Base-by-base conservation (phyloP, 1,140 invertebrate genomes). In the Octopus sinensis region DNA sequence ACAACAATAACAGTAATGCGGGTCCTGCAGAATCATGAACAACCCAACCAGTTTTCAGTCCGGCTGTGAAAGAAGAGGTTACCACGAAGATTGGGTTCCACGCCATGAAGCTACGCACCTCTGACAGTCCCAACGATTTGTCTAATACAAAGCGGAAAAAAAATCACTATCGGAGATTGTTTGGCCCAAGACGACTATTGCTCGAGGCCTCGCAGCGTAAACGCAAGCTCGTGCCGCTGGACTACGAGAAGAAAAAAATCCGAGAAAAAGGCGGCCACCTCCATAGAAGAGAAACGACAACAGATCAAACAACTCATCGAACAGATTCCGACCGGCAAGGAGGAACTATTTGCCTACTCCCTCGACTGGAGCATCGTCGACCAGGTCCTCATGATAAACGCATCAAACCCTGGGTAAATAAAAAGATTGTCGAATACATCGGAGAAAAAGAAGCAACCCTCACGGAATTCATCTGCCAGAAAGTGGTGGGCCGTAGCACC, bases 391-490 rank as follows among this genome's bases (percentile, higher is more conserved):
- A 98, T 99, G 96, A 99, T 90, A 96, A 96, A 89, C 94, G 97
- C 89, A 98, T 99, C 90, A 94, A 96, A 86, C 98, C 98, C 78
- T 99, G 98, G 98, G 97, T 99, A 81, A 98, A 98, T 91, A 99
- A 99, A 91, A 99, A 99, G 92, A 99, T 99, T 83, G 95, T 98
- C 83, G 97, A 99, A 92, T 99, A 99, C 91, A 99, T 99, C 89
- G 98, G 98, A 76, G 98, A 99, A 91, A 97, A 98, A 68, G 98
- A 99, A 91, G 96, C 96, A 23, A 97, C 97, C 12, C 92, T 99
- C 80, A 96, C 98, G 12, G 97, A 99, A 92, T 99, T 99, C 92
- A 99, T 99, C 88, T 99, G 98, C 92, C 96, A 96, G 86, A 98
- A 99, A 93, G 96, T 99, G 79, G 93, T 98, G 91, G 95, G 95